Base-by-base conservation (phyloP, 1,140 invertebrate species). In the Brachionus calyciflorus region DNA sequence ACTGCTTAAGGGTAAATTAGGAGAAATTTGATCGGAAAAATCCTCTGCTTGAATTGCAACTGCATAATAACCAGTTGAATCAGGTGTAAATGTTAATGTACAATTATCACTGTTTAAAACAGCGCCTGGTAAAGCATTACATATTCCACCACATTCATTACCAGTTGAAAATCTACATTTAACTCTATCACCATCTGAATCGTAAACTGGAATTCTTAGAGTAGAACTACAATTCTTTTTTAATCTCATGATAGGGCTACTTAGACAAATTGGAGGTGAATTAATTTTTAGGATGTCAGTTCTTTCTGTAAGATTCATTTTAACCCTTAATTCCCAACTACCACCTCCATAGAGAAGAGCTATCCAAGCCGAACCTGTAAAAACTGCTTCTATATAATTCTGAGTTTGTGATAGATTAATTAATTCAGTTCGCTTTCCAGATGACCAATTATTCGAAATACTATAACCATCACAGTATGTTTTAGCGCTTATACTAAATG, bases 181-280 rank as follows among this genome's bases (percentile, higher is more conserved):
- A 19, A 41, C 33, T 65, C 7, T 41, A 40, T 65, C 60, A 65
- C 33, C 33, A 65, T 65, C 60, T n/a, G n/a, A 6, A 21, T 65
- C 60, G 2, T 17, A 17, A 0, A 24, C 26, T n/a, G 26, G 21
- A 10, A 65, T 65, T 65, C 30, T 65, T 1, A 65, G 2, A 3
- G 17, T 26, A 12, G 26, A 17, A 12, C 19, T 10, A 41, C 37
- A 65, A 21, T 26, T 26, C 40, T 41, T 2, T 12, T 37, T 12
- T 19, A 65, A 17, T 21, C n/a, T 41, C 19, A 17, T 24, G 19
- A 65, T 44, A 10, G 60, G 60, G 10, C 14, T 24, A 17, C 41
- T 41, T 37, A 44, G 10, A 14, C n/a, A 41, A n/a, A 19, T 65
- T 44, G 60, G 60, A 21, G 60, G 37, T 17, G 60, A 14, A 14